These are phyloP conservation scores for Thunnus maccoyii DNA, from an alignment of 2,113 vertebrate species.

Conservation along the genomic window DNA sequence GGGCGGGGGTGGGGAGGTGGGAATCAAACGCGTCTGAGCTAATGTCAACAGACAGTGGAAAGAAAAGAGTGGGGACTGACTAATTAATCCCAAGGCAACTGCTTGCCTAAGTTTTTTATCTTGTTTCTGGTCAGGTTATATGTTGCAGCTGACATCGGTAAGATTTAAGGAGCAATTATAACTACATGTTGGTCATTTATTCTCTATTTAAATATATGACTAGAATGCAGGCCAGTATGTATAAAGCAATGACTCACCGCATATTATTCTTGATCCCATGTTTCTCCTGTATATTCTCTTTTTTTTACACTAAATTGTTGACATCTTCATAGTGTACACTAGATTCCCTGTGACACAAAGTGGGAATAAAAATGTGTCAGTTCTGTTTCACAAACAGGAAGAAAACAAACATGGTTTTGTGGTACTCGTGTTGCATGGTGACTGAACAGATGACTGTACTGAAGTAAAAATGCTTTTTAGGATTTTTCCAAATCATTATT, in stretches of 20 bases:
- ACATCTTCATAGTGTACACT: background rate
- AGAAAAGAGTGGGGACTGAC: background rate
- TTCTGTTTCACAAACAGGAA: background rate
- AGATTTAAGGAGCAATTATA: background rate
- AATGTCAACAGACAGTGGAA: slow-evolving; percentile 34
- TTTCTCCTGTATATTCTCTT: background rate
- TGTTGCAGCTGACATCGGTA: background rate
- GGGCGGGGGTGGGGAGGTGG: background rate
- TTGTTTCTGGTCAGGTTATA: background rate
- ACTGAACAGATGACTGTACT: background rate
- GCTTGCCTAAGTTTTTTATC: background rate
- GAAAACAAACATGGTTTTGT: background rate
- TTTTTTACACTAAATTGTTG: background rate
- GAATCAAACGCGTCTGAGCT: slow-evolving; percentile 12
- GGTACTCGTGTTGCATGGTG: background rate
- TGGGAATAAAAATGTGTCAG: background rate
- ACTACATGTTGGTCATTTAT: background rate
- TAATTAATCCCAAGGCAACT: slow-evolving; percentile 28
- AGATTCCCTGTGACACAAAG: background rate
- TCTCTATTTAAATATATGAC: background rate
- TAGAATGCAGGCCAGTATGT: background rate
- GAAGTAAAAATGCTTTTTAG: background rate
- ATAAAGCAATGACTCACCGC: background rate
- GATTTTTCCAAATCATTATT: background rate
- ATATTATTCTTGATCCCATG: background rate